A percentile compares a stretch with the other conserved stretches of the same genome.
phyloP scores from a whole-genome alignment of 2,888 invertebrate species.

The Chrysolina americana region DNA sequence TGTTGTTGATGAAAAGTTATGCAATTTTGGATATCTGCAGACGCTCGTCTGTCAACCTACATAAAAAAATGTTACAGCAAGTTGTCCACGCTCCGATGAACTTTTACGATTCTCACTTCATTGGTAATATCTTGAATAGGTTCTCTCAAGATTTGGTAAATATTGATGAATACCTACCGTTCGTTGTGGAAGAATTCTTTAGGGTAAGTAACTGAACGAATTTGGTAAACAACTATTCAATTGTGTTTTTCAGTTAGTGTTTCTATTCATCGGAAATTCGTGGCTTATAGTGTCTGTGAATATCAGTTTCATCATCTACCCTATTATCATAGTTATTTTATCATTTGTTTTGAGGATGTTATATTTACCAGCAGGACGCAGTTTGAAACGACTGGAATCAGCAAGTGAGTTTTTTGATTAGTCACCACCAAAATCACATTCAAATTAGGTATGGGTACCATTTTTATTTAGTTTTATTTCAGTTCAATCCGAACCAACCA shows the following conservation, averaged over 20 bases:
- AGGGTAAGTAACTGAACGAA: conserved; percentile 46
- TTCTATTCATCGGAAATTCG: conserved; percentile 47
- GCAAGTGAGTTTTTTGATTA: conserved; percentile 54
- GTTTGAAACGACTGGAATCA: conserved; percentile 60
- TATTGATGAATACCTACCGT: conserved; percentile 70
- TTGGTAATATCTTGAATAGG: conserved; percentile 70
- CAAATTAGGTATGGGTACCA: no score
- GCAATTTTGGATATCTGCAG: conserved; percentile 51
- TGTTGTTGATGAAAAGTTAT: conserved; percentile 48
- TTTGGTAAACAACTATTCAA: neutral
- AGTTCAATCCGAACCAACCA: no score
- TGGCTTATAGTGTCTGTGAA: conserved; percentile 55
- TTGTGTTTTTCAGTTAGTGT: conserved; percentile 45
- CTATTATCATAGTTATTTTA: conserved; percentile 50
- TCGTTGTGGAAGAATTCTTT: conserved; percentile 50
- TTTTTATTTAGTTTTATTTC: no score
- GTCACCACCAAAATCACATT: no score
- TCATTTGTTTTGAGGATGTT: conserved; percentile 52
- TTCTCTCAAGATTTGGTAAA: conserved; percentile 81
- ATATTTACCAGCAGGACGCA: conserved; percentile 59
- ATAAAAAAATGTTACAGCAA: conserved; percentile 73
- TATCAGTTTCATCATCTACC: conserved; percentile 54
- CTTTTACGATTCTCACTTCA: conserved; percentile 65
- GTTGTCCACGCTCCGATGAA: conserved; percentile 72
- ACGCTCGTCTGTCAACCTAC: conserved; percentile 69